Base-by-base conservation (phyloP, 2,797 vertebrate species). In the Rhincodon typus region DNA sequence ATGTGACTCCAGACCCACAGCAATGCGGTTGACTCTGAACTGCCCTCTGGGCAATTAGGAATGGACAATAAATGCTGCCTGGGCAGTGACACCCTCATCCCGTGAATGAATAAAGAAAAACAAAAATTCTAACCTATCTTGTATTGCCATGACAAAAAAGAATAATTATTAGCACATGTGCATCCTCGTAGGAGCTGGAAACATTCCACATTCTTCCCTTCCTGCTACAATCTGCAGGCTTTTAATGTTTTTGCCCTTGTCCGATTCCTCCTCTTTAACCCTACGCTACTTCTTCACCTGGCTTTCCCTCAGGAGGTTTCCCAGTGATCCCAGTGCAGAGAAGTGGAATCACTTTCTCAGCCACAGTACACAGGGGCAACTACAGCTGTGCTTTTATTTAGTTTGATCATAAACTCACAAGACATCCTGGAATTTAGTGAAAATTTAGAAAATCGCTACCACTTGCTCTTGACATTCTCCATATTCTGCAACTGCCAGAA, bases 371-470 rank as follows among this genome's bases (percentile, higher is more conserved):
- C 21, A 46, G 82, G 23, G 82, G 21, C 42, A 84, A 84, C 7
- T 84, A 77, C 46, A 46, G 38, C 82, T 84, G 21, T 46, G 38
- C 82, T 46, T 84, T 84, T 84, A 84, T 84, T 42, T 84, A 46
- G 38, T 38, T 25, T 46, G 42, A 84, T 46, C 21, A 25, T 84
- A 84, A 84, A 84, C 21, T 84, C 82, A 46, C 82, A 84, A 46
- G 82, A 84, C 82, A 84, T 46, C 6, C 82, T 46, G 82, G 38
- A 88, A 88, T 88, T 30, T 88, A 15, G 50, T 62, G 53, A 3
- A 88, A 88, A 90, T 25, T 62, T 19, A 90, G 50, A 90, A 90
- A 90, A 90, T 90, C 53, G 57, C 12, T 90, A 90, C 87, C 87
- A 57, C 53, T 90, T 90, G 87, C 27, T 53, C 15, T 62, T 90